phyloP scores from a whole-genome alignment of 2,888 invertebrate genomes.

The Gandaritis pyraliata region DNA sequence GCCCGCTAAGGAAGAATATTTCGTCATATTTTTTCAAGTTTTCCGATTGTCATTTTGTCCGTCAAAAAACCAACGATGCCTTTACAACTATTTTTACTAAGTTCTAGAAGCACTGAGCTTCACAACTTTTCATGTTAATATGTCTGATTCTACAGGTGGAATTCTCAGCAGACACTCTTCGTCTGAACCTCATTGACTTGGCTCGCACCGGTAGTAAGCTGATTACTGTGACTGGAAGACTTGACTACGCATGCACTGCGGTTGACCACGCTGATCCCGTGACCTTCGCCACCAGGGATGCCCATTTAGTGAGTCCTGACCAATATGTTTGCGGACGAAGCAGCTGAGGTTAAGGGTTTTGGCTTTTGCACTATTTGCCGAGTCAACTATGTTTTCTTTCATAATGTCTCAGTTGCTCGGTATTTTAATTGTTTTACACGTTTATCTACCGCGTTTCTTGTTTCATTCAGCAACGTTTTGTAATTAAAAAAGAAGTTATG shows the following conservation, averaged over 20 bases:
- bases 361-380: neutral
- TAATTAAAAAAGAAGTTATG: neutral
- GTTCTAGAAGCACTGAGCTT: too few relatives aligned
- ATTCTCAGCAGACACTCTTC: conserved; percentile 94
- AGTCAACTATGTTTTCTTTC: neutral
- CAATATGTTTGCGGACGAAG: conserved; percentile 23
- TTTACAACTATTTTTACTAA: too few relatives aligned
- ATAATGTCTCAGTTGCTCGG: neutral
- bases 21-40: too few relatives aligned
- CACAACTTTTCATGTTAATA: neutral
- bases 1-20: too few relatives aligned
- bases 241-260: conserved; percentile 94
- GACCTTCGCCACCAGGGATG: conserved; percentile 95
- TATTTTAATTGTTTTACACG: too few relatives aligned
- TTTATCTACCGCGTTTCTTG: too few relatives aligned
- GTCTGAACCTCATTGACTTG: conserved; percentile 94
- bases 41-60: too few relatives aligned
- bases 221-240: conserved; percentile 92
- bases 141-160: conserved; percentile 88
- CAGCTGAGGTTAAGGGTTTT: conserved; percentile 24
- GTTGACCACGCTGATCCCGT: conserved; percentile 95
- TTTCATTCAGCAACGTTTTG: neutral
- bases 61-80: too few relatives aligned
- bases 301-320: conserved; percentile 91
- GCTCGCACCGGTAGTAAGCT: conserved; percentile 92